Base-by-base conservation (phyloP, 1,140 invertebrate genomes). In the Trigoniulus corallinus region DNA sequence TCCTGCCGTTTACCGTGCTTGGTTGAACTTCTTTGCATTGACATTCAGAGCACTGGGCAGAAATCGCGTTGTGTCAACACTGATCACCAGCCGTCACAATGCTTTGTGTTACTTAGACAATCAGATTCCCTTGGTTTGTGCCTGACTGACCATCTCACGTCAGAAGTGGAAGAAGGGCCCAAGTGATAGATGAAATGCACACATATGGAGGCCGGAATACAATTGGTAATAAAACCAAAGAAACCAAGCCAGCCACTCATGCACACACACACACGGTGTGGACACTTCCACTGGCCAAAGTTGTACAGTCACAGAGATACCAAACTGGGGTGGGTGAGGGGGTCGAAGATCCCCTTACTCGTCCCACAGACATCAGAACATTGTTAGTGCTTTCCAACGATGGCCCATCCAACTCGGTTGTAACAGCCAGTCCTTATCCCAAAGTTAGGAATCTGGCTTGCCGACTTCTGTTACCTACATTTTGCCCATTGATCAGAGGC, bases 381-480 rank as follows among this genome's bases (percentile, higher is more conserved):
- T n/a, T n/a, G n/a, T n/a, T n/a, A n/a, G n/a, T n/a, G 29, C 29
- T 34, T 46, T 49, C 47, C 47, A 27, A 24, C 50, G 34, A 27
- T 72, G 75, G 72, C 75, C 76, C 74, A 74, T 75, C 73, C 66
- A 67, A 64, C 74, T 70, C 74, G 68, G 71, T 71, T 76, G 73
- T 77, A 74, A 81, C 78, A 81, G 77, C 76, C 77, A 81, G 80
- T 77, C 71, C 75, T 78, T 80, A 70, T 80, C 71, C 78, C 76
- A 71, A 81, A 80, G 77, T 80, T 81, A 84, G 77, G 77, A 77
- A 81, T 82, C 79, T 68, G 78, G 73, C 78, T 83, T 81, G 74
- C 71, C 75, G 75, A 82, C 78, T 81, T 81, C 77, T 79, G 79
- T 84, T 84, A 83, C 75, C 81, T 82, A 82, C 80, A 83, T 84